Base-by-base conservation (phyloP, 1,140 invertebrate species). In the Euura lappo region DNA sequence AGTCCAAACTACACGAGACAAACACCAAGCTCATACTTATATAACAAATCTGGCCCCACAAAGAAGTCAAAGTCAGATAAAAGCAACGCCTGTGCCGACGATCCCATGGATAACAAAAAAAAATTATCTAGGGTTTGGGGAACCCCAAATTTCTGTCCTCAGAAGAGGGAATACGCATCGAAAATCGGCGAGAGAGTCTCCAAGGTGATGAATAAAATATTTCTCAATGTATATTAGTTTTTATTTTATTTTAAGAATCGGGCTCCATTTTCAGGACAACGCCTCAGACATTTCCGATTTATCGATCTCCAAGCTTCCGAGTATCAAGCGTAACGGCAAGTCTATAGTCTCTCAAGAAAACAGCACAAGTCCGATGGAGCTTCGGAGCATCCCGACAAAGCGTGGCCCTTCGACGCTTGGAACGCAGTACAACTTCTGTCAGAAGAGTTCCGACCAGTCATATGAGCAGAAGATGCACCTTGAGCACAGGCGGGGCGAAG, bases 21-120 rank as follows among this genome's bases (percentile, higher is more conserved):
- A 11, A 60, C 51, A 6, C 66, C 70, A 4, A 71, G 69, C 64
- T 71, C 69, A 45, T 77, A 67, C 42, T 68, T 71, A 4, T 69
- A 70, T 1, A 69, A 64, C 51, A 72, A 75, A 68, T 77, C 51
- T 6, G 76, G 47, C 46, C 8, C 68, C 4, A 47, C 76, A 6
- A 76, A 72, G 72, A 72, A 77, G n/a, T 44, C 69, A 13, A 44
- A 46, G 69, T 70, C 69, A 7, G 69, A 70, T 44, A 70, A 44
- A 11, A 72, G 70, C 45, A 73, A 69, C n/a, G 65, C 46, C 13
- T 28, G 28, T 28, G 69, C 66, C 6, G 71, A 67, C 13, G 67
- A 3, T n/a, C 13, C 64, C 60, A 65, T 64, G 4, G 69, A 45
- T 2, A 28, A 3, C 44, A 67, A 28, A 44, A 68, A 74, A 45